These are phyloP conservation scores for Agrochola circellaris DNA, from an alignment of 2,888 invertebrate genomes.

Conservation along the genomic window DNA sequence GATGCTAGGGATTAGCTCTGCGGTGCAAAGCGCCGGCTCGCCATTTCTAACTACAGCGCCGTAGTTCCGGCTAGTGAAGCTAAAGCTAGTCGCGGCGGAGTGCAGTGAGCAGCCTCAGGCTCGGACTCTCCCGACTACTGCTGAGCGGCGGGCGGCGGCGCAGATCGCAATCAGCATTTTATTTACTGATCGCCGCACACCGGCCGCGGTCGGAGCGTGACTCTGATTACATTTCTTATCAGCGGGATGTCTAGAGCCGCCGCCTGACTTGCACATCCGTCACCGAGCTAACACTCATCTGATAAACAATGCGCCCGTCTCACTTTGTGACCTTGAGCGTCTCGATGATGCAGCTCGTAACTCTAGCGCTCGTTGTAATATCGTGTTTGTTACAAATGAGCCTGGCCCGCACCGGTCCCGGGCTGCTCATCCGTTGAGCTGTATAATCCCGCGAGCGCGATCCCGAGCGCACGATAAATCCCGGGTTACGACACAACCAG, in stretches of 20 bases:
- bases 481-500: conserved; percentile 14
- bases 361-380: not conserved
- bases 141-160: not conserved
- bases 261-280: not conserved
- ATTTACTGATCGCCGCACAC: not conserved
- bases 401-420: not conserved
- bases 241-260: not conserved
- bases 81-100: too few relatives aligned
- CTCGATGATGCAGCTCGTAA: not conserved
- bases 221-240: conserved; percentile 5
- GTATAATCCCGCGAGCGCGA: conserved; percentile 32
- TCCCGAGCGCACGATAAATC: conserved; percentile 3
- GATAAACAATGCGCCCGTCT: not conserved
- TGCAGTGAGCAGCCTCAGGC: not conserved
- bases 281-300: not conserved
- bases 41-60: too few relatives aligned
- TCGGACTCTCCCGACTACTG: not conserved
- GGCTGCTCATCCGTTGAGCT: conserved; percentile 33
- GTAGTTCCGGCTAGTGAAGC: too few relatives aligned
- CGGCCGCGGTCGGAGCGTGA: not conserved
- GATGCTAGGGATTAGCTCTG: too few relatives aligned
- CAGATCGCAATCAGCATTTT: not conserved
- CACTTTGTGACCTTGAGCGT: not conserved
- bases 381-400: not conserved
- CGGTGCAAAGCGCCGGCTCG: too few relatives aligned